Base-by-base conservation (phyloP, 2,113 vertebrate genomes). In the Triplophysa dalaica region DNA sequence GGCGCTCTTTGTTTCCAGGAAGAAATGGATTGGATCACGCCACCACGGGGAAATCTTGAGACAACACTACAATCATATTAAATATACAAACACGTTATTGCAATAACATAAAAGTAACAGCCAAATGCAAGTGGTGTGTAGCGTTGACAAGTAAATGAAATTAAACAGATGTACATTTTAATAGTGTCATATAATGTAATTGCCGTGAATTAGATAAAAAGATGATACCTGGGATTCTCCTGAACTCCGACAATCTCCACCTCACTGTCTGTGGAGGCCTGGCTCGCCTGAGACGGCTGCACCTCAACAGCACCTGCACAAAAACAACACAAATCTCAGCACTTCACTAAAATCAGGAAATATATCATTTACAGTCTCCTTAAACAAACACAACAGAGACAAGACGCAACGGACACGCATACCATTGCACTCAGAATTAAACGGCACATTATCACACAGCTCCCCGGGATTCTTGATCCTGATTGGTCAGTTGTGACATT, bases 231-330 rank as follows among this genome's bases (percentile, higher is more conserved):
- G 88, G 95, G 89, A 82, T 97, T 94, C 87, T 98, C 95, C 83
- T 98, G 96, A 88, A 99, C 95, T 50, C 95, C 97, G 58, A 99
- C 95, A 75, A 99, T 98, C 89, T 99, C 97, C 88, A 99, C 96
- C 90, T 99, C 97, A 0, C 96, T 98, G 85, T 98, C 97, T 3
- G 96, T 96, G 83, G 96, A 98, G 14, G 94, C 90, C 21, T 96
- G 92, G 76, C 93, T 93, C 85, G 97, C 96, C 93, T 95, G 94
- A 84, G 93, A 91, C 83, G 94, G 93, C 80, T 90, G 91, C 81
- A 93, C 88, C 87, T 96, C 94, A 91, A 92, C 86, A 73, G 87
- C 90, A 89, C 95, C 97, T 99, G 83, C n/a, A 92, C 33, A 90
- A 80, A 78, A 88, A 41, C 60, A 48, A 83, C 26, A 77, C 22